Percentiles rank a stretch among this genome's conserved stretches.
These are phyloP conservation scores for Callocephalon fimbriatum DNA, from an alignment of 2,113 vertebrate species.

Conservation along the genomic window DNA sequence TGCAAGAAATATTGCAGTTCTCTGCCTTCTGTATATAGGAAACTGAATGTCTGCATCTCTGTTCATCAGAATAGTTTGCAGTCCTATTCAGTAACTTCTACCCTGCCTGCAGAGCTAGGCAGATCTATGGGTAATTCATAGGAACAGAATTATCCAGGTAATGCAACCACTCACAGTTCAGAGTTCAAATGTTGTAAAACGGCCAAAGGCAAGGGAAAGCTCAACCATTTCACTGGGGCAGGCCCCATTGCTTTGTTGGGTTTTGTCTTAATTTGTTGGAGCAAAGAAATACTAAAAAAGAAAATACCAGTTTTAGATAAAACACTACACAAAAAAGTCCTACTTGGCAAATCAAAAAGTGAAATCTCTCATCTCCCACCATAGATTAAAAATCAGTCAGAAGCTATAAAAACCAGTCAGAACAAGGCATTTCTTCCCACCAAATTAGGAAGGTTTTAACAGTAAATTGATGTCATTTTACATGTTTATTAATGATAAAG, in stretches of 20 bases:
- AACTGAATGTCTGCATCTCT: not conserved
- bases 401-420: not conserved
- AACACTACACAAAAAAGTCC: not conserved
- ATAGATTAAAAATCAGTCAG: not conserved
- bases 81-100: not conserved
- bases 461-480: not conserved
- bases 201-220: rapidly evolving
- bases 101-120: not conserved
- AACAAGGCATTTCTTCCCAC: not conserved
- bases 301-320: not conserved
- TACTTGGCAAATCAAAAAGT: not conserved
- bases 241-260: not conserved
- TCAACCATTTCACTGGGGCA: rapidly evolving
- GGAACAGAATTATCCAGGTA: not conserved
- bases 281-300: not conserved
- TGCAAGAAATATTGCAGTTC: not conserved
- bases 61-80: not conserved
- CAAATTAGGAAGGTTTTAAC: not conserved
- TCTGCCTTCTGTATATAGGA: not conserved
- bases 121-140: not conserved
- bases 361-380: not conserved
- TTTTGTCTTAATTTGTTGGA: not conserved
- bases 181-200: not conserved
- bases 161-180: not conserved
- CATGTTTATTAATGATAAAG: not conserved